These are phyloP conservation scores for Seriola dumerili DNA, from an alignment of 2,113 vertebrate species.

Conservation along the genomic window DNA sequence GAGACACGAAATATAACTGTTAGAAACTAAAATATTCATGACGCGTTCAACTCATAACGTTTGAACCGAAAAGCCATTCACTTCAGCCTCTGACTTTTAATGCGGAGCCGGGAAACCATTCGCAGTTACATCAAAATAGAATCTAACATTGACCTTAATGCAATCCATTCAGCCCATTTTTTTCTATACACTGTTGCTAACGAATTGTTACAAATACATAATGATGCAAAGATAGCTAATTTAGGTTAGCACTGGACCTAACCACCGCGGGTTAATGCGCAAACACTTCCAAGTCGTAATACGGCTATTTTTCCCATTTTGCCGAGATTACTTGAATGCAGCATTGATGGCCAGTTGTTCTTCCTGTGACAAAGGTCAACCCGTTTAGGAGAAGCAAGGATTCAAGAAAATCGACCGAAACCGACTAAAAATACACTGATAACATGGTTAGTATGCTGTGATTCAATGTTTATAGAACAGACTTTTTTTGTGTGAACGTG, in stretches of 20 bases:
- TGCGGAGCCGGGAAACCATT: background rate
- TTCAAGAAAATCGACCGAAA: slow-evolving; percentile 37
- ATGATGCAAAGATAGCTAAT: background rate
- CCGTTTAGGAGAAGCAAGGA: background rate
- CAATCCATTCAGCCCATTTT: background rate
- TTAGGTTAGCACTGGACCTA: too few relatives aligned
- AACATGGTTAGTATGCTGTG: slow-evolving; percentile 67
- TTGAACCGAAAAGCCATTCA: background rate
- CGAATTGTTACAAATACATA: background rate
- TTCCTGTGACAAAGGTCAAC: slow-evolving; percentile 72
- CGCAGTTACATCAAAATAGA: background rate
- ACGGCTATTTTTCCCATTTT: background rate
- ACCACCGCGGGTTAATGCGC: too few relatives aligned
- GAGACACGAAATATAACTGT: background rate
- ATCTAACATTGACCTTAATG: background rate
- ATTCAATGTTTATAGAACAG: rapidly evolving
- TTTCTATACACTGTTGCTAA: background rate
- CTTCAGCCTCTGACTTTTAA: background rate
- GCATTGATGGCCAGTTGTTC: background rate
- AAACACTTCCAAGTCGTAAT: too few relatives aligned
- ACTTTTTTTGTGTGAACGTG: background rate
- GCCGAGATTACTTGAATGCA: background rate
- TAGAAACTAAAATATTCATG: background rate
- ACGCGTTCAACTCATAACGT: background rate
- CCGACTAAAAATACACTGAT: background rate